phyloP scores from a whole-genome alignment of 2,888 invertebrate species.

The Andrena bicolor region DNA sequence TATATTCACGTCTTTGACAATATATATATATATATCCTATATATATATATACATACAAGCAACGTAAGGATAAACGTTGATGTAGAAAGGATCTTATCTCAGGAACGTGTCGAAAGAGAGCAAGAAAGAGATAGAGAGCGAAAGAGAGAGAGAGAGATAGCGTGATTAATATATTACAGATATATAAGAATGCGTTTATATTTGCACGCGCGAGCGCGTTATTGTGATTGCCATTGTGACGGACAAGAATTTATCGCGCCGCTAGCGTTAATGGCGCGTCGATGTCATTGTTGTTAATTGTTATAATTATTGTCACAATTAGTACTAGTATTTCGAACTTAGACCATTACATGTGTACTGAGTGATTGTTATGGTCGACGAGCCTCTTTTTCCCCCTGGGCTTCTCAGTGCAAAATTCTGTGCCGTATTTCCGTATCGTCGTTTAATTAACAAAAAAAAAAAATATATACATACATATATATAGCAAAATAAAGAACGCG shows the following conservation, averaged over 20 bases:
- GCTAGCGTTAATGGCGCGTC: constrained; percentile 24
- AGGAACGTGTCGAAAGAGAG: constrained; percentile 60
- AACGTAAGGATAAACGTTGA: constrained; percentile 29
- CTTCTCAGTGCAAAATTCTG: constrained; percentile 49
- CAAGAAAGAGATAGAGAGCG: constrained; percentile 14
- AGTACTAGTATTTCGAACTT: constrained; percentile 37
- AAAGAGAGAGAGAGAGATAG: constrained; percentile 48
- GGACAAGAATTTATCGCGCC: constrained; percentile 29
- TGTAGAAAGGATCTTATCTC: constrained; percentile 69
- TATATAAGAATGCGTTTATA: constrained; percentile 58
- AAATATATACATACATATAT: no score
- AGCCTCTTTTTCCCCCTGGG: constrained; percentile 1
- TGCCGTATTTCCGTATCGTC: neutral
- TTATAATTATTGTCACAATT: constrained; percentile 61
- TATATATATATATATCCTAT: constrained; percentile 15
- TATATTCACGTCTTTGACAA: constrained; percentile 9
- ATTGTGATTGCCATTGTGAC: constrained; percentile 63
- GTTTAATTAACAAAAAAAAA: neutral
- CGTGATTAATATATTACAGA: constrained; percentile 59
- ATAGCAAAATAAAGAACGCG: neutral
- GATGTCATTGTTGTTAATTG: constrained; percentile 62
- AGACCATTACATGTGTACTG: constrained; percentile 50
- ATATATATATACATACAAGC: constrained; percentile 21
- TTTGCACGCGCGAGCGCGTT: constrained; percentile 36
- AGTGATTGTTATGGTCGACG: constrained; percentile 48